Base-by-base conservation (phyloP, 2,797 vertebrate genomes). In the Geotrypetes seraphini region DNA sequence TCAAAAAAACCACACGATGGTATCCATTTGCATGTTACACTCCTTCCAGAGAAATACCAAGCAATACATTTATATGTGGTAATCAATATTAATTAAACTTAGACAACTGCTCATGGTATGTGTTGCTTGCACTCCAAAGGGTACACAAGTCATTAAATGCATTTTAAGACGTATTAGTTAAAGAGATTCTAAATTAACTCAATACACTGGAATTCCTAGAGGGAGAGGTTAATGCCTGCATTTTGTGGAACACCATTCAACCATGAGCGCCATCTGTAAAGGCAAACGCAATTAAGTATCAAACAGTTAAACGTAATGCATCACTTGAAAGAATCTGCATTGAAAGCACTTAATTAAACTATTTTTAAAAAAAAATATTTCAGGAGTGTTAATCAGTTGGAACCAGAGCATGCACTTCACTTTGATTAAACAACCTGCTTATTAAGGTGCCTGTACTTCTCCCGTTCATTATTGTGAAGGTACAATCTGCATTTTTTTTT, bases 61-160 rank as follows among this genome's bases (percentile, higher is more conserved):
- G 17, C 39, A 40, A 31, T 46, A 59, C 41, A 49, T 51, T 60
- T 48, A 52, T 16, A 48, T 40, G 53, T 63, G 63, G 56, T 80
- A 89, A 90, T 90, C 89, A 86, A 90, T 88, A 83, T 79, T 89
- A 90, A 91, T 92, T 90, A 89, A 89, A 89, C 87, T 63, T 62
- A 83, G 83, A 88, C 87, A 88, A 85, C 78, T 78, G 78, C 84
- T 87, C 61, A 64, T 78, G 84, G 86, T 76, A 75, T 80, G 41
- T 36, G 59, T 15, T 54, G 40, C 52, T 47, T 53, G 47, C 57
- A 59, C 66, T 83, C 74, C 81, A n/a, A 85, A 88, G 77, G 77
- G 60, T 62, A 71, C 36, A 48, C 57, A 71, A 66, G n/a, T n/a
- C n/a, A 85, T 87, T 88, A 88, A 89, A 84, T 70, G 75, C 53